A percentile compares a stretch with the other conserved stretches of the same genome.
Conservation (phyloP, 1,140 invertebrate genomes). For the Capitella teleta region DNA sequence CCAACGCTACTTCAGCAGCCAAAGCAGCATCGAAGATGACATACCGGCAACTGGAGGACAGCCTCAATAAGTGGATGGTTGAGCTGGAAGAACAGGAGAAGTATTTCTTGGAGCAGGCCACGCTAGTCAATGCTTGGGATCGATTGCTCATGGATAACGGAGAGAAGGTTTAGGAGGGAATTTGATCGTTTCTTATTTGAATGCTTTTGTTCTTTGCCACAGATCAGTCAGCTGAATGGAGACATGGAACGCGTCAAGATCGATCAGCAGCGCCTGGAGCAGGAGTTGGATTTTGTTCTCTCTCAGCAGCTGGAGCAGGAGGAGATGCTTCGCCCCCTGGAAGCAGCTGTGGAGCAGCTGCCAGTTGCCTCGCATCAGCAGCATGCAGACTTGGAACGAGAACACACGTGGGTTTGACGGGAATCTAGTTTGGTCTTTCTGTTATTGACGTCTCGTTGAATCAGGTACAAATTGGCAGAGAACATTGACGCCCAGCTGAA, state of each 20-base stretch:
- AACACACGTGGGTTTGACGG: slow-evolving; percentile 40
- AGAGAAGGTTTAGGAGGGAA: slow-evolving; percentile 58
- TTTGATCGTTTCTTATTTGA: not conserved
- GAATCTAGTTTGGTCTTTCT: not conserved
- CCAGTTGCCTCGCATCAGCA: slow-evolving; percentile 48
- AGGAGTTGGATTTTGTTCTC: slow-evolving; percentile 86
- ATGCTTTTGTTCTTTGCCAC: slow-evolving; percentile 9
- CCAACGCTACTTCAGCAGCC: slow-evolving; percentile 5
- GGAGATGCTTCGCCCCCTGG: slow-evolving; percentile 70
- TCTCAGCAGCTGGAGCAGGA: slow-evolving; percentile 86
- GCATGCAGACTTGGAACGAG: slow-evolving; percentile 71
- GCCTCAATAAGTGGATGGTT: slow-evolving; percentile 89
- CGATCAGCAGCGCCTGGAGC: slow-evolving; percentile 78
- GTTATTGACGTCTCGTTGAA: not conserved
- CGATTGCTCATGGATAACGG: slow-evolving; percentile 77
- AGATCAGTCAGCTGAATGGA: slow-evolving; percentile 73
- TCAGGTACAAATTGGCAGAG: slow-evolving; percentile 70
- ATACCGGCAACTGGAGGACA: slow-evolving; percentile 80
- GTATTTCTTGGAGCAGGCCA: slow-evolving; percentile 83
- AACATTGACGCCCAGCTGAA: slow-evolving; percentile 83
- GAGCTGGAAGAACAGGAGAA: slow-evolving; percentile 89
- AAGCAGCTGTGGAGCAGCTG: slow-evolving; percentile 54
- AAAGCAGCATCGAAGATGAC: slow-evolving; percentile 50
- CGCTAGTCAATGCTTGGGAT: slow-evolving; percentile 90
- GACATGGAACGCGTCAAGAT: slow-evolving; percentile 73